Evolutionary conservation across 2,888 invertebrate species (phyloP), one percentile per base, ranked within the genome.

Genomic region (Eustalomyia histrio): DNA sequence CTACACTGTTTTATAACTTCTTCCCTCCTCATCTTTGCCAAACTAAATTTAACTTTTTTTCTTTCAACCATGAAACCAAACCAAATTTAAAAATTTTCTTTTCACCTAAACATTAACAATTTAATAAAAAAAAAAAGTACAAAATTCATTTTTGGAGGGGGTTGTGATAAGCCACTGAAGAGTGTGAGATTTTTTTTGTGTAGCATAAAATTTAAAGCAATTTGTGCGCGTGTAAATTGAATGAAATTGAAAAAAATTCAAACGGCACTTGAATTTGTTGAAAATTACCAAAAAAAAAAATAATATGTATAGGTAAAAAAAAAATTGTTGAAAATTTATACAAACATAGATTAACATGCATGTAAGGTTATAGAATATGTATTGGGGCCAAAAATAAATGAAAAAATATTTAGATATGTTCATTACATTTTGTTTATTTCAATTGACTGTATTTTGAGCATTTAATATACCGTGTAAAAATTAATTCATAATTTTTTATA

Each of bases 231-330:
- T 84, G 84, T 83, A 88, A 88, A 88, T 88, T 88, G 87, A 88
- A 87, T 87, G 85, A 87, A 88, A 88, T 88, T 88, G 87, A 88
- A 87, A 88, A n/a, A 79, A 80, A 65, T 67, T 71, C 35, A 53
- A 61, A 61, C 55, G 39, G 60, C 67, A 75, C 29, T 80, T 79
- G 68, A 65, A 69, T 67, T 29, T 65, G 60, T 57, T 43, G 50
- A 53, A 65, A 58, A 79, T 64, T 50, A 14, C 17, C 21, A 47
- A 52, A 53, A 14, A 53, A 29, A 39, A 35, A 47, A 18, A 65
- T 47, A 47, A 58, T 60, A 47, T 50, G 33, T 64, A 35, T 57
- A 39, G 64, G 16, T 57, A 24, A 35, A 52, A 24, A 35, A 52
- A 65, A 65, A 53, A 21, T 29, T 61, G 17, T 63, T 43, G 39